Evolutionary conservation across 2,113 vertebrate genomes (phyloP).

Genomic region (Leptobrachium ailaonicum): DNA sequence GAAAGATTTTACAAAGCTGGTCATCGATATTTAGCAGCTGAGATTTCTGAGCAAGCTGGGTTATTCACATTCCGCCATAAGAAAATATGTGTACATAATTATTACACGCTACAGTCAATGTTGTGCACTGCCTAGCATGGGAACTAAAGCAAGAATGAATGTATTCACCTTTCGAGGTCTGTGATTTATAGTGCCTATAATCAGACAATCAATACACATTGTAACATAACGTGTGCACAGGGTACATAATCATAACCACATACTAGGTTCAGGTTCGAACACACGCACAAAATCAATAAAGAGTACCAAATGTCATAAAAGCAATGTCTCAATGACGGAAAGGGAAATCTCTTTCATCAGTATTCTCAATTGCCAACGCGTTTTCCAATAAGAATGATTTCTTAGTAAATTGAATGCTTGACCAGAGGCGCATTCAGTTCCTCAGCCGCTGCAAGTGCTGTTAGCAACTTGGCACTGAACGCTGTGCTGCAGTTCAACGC

Average conservation of each 20-base stretch:
- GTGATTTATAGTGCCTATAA: neutral
- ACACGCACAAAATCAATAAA: neutral
- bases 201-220: constrained; percentile 12
- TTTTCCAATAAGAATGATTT: no score
- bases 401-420: no score
- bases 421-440: no score
- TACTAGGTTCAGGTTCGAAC: neutral
- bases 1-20: constrained; percentile 65
- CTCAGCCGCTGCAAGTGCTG: no score
- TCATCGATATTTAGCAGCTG: constrained; percentile 57
- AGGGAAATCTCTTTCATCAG: neutral
- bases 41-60: constrained; percentile 15
- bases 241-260: neutral
- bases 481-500: no score
- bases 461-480: no score
- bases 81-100: neutral
- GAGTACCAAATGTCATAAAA: constrained; percentile 2
- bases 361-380: neutral
- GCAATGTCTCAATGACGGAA: neutral
- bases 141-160: constrained; percentile 2
- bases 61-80: constrained; percentile 23
- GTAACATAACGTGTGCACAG: neutral
- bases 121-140: neutral
- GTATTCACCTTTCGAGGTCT: neutral
- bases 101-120: neutral